Evolutionary conservation across 1,140 invertebrate species (phyloP).

Genomic region (Tetraneura akinire): DNA sequence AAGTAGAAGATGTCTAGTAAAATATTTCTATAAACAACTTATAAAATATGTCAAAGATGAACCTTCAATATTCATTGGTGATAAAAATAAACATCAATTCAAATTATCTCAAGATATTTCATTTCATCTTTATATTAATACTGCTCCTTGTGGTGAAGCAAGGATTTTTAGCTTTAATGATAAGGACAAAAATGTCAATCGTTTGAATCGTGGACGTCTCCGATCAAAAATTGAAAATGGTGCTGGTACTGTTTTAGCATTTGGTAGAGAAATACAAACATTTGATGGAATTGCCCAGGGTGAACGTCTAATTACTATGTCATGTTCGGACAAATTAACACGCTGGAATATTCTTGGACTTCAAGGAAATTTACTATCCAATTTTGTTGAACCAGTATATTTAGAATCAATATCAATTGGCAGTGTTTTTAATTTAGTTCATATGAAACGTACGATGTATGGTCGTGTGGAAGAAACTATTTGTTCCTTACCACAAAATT

Average conservation of each 20-base stretch:
- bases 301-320: constrained; percentile 85
- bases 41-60: constrained; percentile 33
- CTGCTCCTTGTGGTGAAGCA: constrained; percentile 95
- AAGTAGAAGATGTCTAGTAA: constrained; percentile 73
- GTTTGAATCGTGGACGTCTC: constrained; percentile 85
- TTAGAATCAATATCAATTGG: constrained; percentile 84
- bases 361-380: constrained; percentile 86
- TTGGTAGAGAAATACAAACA: constrained; percentile 66
- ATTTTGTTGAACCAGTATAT: constrained; percentile 84
- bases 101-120: constrained; percentile 72
- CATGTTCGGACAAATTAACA: constrained; percentile 91
- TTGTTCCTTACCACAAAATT: not conserved
- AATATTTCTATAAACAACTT: constrained; percentile 78
- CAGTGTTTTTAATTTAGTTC: constrained; percentile 79
- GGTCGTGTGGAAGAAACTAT: constrained; percentile 40
- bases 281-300: constrained; percentile 66
- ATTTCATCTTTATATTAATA: constrained; percentile 94
- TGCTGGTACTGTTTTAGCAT: constrained; percentile 89
- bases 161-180: constrained; percentile 56
- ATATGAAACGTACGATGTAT: constrained; percentile 62
- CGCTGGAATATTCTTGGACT: constrained; percentile 91
- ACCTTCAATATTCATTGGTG: constrained; percentile 63
- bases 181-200: constrained; percentile 80
- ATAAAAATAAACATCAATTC: constrained; percentile 64
- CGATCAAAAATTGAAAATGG: constrained; percentile 93